Evolutionary conservation across 2,113 vertebrate genomes (phyloP).

Genomic region (Nerophis lumbriciformis): DNA sequence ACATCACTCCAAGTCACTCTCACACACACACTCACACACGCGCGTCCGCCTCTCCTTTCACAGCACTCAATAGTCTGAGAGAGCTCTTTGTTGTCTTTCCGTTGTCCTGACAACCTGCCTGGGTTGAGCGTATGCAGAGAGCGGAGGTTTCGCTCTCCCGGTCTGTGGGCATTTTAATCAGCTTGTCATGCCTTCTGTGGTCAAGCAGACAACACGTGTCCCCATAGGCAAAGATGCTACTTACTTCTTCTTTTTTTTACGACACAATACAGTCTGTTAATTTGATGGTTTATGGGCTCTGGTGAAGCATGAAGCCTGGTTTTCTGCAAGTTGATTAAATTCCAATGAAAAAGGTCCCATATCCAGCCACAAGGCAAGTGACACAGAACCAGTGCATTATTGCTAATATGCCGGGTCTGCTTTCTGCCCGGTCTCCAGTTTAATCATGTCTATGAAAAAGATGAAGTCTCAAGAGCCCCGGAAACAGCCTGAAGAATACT

Average conservation of each 20-base stretch:
- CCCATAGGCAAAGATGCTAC: conserved; percentile 14
- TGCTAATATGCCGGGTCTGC: conserved; percentile 31
- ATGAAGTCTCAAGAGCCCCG: conserved; percentile 24
- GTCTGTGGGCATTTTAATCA: conserved; percentile 66
- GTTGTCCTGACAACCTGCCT: conserved; percentile 72
- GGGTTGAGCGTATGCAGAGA: conserved; percentile 57
- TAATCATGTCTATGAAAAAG: conserved; percentile 45
- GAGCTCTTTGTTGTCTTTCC: conserved; percentile 64
- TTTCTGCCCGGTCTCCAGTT: conserved; percentile 29
- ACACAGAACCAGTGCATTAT: conserved; percentile 18
- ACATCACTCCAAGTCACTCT: conserved; percentile 15
- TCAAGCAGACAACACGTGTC: conserved; percentile 23
- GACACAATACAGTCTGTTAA: conserved; percentile 12
- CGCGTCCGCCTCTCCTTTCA: conserved; percentile 64
- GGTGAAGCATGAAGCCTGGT: conserved; percentile 36
- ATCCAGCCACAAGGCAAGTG: conserved; percentile 19
- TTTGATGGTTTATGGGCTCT: conserved; percentile 35
- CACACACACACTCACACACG: conserved; percentile 21
- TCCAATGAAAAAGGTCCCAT: conserved; percentile 13
- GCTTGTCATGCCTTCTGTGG: conserved; percentile 59
- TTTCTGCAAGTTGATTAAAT: conserved; percentile 43
- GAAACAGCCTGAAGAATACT: conserved; percentile 21
- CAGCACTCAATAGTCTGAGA: conserved; percentile 62
- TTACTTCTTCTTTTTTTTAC: conserved; percentile 8
- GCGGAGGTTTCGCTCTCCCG: conserved; percentile 46